Evolutionary conservation across 2,113 vertebrate species (phyloP).

Genomic region (Nestor notabilis): DNA sequence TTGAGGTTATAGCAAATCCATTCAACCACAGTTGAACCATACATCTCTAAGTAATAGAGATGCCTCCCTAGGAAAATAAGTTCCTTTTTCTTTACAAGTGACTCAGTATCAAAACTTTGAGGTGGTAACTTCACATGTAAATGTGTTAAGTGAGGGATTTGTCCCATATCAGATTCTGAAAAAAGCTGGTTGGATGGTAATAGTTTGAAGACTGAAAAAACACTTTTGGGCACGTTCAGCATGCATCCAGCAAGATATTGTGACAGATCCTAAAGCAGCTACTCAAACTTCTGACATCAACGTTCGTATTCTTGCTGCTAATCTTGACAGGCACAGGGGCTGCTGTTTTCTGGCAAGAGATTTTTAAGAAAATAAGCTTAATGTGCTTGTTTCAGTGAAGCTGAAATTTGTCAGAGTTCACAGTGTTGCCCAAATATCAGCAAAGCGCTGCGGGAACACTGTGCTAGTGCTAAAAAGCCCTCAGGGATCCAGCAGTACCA

Average conservation of each 20-base stretch:
- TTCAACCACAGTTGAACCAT: background rate
- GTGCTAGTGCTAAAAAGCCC: background rate
- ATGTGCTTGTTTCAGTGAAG: slow-evolving; percentile 5
- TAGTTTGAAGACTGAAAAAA: slow-evolving; percentile 34
- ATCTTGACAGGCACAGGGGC: slow-evolving; percentile 31
- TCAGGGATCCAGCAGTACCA: background rate
- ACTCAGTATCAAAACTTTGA: background rate
- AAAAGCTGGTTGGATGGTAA: background rate
- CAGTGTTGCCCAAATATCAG: background rate
- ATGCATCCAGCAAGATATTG: slow-evolving; percentile 16
- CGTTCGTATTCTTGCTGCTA: background rate
- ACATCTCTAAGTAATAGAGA: background rate
- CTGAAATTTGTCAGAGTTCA: background rate
- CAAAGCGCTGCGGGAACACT: rapidly evolving
- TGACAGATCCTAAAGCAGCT: slow-evolving; percentile 36
- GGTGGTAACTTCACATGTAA: background rate
- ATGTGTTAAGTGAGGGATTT: background rate
- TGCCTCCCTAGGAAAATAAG: background rate
- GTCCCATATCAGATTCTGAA: background rate
- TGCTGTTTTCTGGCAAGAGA: slow-evolving; percentile 4
- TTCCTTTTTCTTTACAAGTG: background rate
- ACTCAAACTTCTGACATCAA: slow-evolving; percentile 46
- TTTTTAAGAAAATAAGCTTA: slow-evolving; percentile 1
- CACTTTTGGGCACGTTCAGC: slow-evolving; percentile 11
- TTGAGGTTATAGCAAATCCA: background rate